Conservation (phyloP, 2,113 vertebrate genomes). For the Benitochromis conjunctus region DNA sequence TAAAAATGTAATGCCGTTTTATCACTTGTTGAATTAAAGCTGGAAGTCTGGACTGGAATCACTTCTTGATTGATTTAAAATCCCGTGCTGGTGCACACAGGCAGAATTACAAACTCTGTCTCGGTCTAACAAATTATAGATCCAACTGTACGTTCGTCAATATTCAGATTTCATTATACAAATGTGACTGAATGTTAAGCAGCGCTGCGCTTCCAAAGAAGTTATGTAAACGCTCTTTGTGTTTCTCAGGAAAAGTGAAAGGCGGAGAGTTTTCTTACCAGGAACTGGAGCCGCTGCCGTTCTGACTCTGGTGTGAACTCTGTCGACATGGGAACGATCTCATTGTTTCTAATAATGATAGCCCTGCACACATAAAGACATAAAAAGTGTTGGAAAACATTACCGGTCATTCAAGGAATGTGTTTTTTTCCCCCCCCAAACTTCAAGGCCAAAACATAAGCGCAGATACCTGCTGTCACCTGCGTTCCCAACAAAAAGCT, state of each 20-base stretch:
- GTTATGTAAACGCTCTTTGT: background rate
- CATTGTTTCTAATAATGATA: constrained; percentile 88
- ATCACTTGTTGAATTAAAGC: background rate
- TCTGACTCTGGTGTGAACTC: constrained; percentile 97
- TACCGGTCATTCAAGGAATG: accelerated
- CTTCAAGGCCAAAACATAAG: background rate
- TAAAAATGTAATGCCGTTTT: no score
- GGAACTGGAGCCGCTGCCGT: constrained; percentile 92
- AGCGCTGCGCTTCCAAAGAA: background rate
- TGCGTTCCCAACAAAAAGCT: constrained; percentile 92
- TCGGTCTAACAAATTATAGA: background rate
- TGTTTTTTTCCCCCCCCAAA: background rate
- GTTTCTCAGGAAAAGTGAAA: background rate
- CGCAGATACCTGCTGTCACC: constrained; percentile 90
- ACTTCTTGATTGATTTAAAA: background rate
- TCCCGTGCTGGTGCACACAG: background rate
- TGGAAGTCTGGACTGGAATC: background rate
- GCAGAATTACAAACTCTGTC: background rate
- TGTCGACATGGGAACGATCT: constrained; percentile 91
- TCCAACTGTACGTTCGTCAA: background rate
- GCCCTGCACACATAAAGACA: constrained; percentile 75
- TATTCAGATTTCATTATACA: background rate
- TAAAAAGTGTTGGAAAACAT: background rate
- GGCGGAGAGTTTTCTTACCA: constrained; percentile 77
- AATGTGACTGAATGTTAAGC: background rate